Evolutionary conservation across 2,888 invertebrate genomes (phyloP).

Genomic region (Nephrotoma guestfalica): DNA sequence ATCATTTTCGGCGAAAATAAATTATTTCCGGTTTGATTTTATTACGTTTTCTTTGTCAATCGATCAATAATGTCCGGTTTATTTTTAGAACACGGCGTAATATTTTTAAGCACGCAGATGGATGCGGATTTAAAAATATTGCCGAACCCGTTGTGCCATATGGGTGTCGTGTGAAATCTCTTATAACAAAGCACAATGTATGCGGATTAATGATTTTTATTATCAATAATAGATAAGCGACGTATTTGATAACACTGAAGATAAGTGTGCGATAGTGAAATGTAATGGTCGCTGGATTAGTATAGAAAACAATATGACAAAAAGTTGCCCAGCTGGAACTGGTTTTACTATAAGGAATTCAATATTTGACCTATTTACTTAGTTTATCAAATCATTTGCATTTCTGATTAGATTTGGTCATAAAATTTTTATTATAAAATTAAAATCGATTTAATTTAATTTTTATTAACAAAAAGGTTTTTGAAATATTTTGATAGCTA

Average conservation of each 20-base stretch:
- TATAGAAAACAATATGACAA: neutral
- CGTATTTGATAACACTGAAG: neutral
- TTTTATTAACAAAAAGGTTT: too few relatives aligned
- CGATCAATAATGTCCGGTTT: neutral
- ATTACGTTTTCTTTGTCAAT: neutral
- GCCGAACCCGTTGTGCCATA: neutral
- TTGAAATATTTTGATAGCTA: too few relatives aligned
- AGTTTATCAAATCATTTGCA: neutral
- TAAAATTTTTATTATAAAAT: too few relatives aligned
- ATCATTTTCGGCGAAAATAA: neutral
- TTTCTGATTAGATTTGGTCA: neutral
- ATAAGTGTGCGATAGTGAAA: neutral
- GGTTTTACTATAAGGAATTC: neutral
- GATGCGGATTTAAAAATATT: neutral
- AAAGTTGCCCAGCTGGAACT: neutral
- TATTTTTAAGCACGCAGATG: neutral
- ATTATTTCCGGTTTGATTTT: neutral
- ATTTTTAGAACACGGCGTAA: neutral
- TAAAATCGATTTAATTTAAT: too few relatives aligned
- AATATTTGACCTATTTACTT: neutral
- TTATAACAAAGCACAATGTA: neutral
- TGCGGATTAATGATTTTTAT: neutral
- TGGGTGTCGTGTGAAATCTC: neutral
- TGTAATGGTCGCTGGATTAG: neutral
- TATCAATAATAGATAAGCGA: neutral